phyloP scores from a whole-genome alignment of 2,113 vertebrate genomes.

The Antechinus stuartii region DNA sequence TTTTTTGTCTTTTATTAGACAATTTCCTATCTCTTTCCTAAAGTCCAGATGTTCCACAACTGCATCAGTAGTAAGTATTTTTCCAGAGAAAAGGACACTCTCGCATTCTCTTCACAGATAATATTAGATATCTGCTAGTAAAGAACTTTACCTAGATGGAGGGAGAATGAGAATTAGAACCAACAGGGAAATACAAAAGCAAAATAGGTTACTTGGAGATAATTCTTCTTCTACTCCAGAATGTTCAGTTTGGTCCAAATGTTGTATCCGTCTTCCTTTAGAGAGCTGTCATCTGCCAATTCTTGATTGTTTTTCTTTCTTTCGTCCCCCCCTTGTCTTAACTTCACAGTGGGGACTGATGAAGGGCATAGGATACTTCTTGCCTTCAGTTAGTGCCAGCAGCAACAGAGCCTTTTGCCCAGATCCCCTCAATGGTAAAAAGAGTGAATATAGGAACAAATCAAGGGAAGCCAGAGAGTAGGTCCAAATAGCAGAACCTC shows the following conservation, averaged over 20 bases:
- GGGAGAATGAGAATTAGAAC: slow-evolving; percentile 8
- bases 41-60: background rate
- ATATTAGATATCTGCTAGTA: background rate
- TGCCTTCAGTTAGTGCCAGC: slow-evolving; percentile 41
- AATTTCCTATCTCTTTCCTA: background rate
- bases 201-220: slow-evolving; percentile 57
- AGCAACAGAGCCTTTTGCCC: slow-evolving; percentile 39
- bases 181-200: slow-evolving; percentile 29
- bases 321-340: slow-evolving; percentile 65
- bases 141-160: slow-evolving; percentile 1
- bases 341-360: slow-evolving; percentile 61
- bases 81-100: background rate
- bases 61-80: background rate
- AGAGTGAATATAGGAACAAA: slow-evolving; percentile 62
- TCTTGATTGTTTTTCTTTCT: slow-evolving; percentile 68
- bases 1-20: background rate
- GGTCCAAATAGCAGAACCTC: slow-evolving; percentile 42
- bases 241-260: slow-evolving; percentile 41
- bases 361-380: slow-evolving; percentile 57
- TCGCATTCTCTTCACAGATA: background rate
- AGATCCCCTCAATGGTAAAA: slow-evolving; percentile 41
- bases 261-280: slow-evolving; percentile 53
- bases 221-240: slow-evolving; percentile 43
- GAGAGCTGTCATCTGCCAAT: slow-evolving; percentile 64
- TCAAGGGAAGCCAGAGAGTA: slow-evolving; percentile 51